These are phyloP conservation scores for Lasiurus cinereus DNA, from an alignment of 2,113 vertebrate genomes.

Conservation along the genomic window DNA sequence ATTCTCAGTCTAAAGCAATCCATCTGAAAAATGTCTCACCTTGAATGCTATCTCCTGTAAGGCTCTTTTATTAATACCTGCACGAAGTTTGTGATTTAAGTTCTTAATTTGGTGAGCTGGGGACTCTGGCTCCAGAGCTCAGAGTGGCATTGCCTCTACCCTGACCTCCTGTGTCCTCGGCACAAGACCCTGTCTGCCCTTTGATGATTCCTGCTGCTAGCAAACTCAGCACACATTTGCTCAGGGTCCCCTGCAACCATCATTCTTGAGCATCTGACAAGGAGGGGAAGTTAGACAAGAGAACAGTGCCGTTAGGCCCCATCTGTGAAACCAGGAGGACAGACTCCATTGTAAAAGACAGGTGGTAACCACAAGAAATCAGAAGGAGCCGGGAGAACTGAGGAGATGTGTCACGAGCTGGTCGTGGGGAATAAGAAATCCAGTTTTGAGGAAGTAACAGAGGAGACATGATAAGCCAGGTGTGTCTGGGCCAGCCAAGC, in stretches of 20 bases:
- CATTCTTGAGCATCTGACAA: neutral
- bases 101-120: slow-evolving; percentile 15
- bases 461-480: no score
- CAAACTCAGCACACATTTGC: neutral
- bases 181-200: neutral
- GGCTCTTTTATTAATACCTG: neutral
- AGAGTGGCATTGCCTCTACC: neutral
- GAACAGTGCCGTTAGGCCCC: neutral
- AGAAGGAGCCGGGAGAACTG: neutral
- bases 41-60: neutral
- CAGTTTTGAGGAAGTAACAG: no score
- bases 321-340: neutral
- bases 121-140: neutral
- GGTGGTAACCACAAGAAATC: neutral
- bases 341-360: neutral
- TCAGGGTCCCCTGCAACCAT: neutral
- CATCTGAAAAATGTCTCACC: slow-evolving; percentile 5
- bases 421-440: no score
- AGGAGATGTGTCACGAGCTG: no score
- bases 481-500: no score
- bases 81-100: neutral
- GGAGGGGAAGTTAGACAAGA: neutral
- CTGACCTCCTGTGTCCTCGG: neutral
- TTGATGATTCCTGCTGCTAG: neutral
- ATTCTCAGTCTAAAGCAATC: neutral